These are phyloP conservation scores for Clunio marinus DNA, from an alignment of 2,888 invertebrate species.

Conservation along the genomic window DNA sequence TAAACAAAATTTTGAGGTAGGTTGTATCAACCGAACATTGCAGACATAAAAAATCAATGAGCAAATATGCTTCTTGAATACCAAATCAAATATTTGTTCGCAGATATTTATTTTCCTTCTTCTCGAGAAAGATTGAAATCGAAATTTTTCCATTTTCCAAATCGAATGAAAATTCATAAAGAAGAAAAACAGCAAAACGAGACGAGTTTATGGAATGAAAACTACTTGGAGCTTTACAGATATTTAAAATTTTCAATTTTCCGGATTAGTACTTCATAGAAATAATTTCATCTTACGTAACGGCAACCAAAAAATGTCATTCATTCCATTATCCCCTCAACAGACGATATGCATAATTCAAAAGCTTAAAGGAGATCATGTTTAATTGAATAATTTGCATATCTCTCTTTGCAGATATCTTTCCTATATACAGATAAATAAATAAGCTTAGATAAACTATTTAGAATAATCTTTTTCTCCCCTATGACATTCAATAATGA, in stretches of 20 bases:
- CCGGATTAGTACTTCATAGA: too few species aligned
- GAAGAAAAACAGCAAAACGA: neutral
- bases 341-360: conserved; percentile 25
- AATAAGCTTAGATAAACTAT: neutral
- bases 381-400: conserved; percentile 38
- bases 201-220: neutral
- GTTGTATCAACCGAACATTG: neutral
- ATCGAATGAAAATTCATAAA: neutral
- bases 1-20: conserved; percentile 18
- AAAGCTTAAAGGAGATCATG: conserved; percentile 19
- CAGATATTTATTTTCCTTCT: conserved; percentile 3
- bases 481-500: neutral
- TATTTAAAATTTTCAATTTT: conserved; percentile 4
- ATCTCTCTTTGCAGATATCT: too few species aligned
- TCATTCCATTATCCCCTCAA: neutral
- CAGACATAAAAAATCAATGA: conserved; percentile 36
- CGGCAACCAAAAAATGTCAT: neutral
- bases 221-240: neutral
- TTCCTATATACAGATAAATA: conserved; percentile 9
- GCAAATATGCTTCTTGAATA: conserved; percentile 34
- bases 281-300: neutral
- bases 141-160: neutral
- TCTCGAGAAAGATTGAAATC: neutral
- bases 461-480: neutral
- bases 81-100: conserved; percentile 34